Conservation (phyloP, 2,113 vertebrate genomes). For the Fregetta grallaria region DNA sequence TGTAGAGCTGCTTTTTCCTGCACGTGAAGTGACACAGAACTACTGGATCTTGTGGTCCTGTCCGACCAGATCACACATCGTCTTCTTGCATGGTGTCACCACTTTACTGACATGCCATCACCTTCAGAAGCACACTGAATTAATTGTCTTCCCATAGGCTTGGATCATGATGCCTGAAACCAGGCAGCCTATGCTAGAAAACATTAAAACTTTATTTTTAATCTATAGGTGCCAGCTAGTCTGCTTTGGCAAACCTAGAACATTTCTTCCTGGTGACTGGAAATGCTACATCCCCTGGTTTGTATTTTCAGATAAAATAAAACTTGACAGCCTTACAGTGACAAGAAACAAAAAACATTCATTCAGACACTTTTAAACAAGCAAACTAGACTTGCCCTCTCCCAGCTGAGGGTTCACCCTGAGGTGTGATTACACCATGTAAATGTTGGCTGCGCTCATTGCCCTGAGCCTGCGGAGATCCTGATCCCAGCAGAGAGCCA, state of each 20-base stretch:
- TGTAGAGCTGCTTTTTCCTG: accelerated
- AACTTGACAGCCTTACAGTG: neutral
- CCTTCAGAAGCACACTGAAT: neutral
- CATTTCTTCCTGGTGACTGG: neutral
- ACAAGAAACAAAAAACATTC: neutral
- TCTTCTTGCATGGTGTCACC: neutral
- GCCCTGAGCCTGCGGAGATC: neutral
- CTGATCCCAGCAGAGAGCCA: neutral
- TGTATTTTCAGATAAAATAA: neutral
- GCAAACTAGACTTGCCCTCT: neutral
- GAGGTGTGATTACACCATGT: neutral
- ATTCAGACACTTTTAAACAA: neutral
- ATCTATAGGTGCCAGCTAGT: neutral
- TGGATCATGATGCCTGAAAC: neutral
- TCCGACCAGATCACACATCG: accelerated
- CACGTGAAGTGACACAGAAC: neutral
- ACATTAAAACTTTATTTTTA: neutral
- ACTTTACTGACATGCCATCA: neutral
- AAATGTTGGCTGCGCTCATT: neutral
- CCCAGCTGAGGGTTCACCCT: neutral
- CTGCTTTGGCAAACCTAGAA: neutral
- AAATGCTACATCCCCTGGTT: neutral
- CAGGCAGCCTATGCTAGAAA: neutral
- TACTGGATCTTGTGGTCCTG: neutral
- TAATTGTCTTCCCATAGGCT: neutral